Percentiles rank a stretch among this genome's conserved stretches.
These are phyloP conservation scores for Loris lydekkerianus DNA, from an alignment of 2,797 vertebrate genomes.

Conservation along the genomic window DNA sequence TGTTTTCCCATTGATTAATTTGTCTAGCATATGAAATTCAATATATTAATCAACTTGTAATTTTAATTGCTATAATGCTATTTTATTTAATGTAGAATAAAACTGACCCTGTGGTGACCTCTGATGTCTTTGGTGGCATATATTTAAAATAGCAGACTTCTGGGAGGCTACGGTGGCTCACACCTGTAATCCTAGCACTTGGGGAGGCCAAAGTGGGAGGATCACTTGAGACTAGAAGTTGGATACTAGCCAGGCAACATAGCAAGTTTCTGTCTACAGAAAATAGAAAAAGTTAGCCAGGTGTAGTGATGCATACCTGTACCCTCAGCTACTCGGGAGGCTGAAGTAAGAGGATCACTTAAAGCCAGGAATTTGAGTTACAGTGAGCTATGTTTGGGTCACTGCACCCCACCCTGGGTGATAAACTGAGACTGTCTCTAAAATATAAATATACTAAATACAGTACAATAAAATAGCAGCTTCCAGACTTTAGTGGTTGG, in stretches of 20 bases:
- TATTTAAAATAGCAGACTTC: conserved; percentile 51
- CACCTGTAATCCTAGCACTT: neutral
- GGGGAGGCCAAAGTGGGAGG: neutral
- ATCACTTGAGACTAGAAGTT: neutral
- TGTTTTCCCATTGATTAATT: conserved; percentile 41
- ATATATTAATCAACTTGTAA: conserved; percentile 22
- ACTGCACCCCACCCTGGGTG: neutral
- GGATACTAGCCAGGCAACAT: neutral
- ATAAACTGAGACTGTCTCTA: neutral
- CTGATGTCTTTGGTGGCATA: conserved; percentile 25
- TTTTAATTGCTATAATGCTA: conserved; percentile 58
- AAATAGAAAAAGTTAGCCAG: neutral
- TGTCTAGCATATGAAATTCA: conserved; percentile 48
- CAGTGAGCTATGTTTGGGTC: neutral
- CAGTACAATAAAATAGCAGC: neutral
- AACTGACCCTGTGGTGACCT: conserved; percentile 38
- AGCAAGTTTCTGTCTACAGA: neutral
- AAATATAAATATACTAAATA: neutral
- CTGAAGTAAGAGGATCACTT: neutral
- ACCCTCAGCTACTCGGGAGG: neutral
- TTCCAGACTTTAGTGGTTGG: neutral
- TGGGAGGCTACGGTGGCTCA: neutral
- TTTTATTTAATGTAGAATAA: conserved; percentile 57
- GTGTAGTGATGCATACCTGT: neutral
- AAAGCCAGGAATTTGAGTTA: neutral